These are phyloP conservation scores for Coleophora deauratella DNA, from an alignment of 2,888 invertebrate genomes.

Conservation along the genomic window DNA sequence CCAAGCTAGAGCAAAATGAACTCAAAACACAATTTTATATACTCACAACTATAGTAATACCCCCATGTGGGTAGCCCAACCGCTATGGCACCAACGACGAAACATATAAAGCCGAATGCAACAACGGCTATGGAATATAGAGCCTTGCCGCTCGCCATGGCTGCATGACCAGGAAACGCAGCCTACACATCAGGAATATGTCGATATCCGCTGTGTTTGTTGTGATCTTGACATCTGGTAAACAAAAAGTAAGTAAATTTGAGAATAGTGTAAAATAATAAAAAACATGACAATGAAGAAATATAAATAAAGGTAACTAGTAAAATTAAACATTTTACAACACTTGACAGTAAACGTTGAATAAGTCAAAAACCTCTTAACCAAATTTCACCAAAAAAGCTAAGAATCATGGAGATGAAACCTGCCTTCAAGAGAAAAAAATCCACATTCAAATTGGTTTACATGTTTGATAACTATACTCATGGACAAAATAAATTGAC, in stretches of 20 bases:
- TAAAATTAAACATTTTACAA: too few relatives aligned
- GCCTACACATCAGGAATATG: slow-evolving; percentile 48
- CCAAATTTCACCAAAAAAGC: too few relatives aligned
- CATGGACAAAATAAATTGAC: too few relatives aligned
- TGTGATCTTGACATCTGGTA: slow-evolving; percentile 35
- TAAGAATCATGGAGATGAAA: too few relatives aligned
- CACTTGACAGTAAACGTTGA: too few relatives aligned
- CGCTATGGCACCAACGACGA: slow-evolving; percentile 87
- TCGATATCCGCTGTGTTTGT: slow-evolving; percentile 19
- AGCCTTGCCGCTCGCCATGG: slow-evolving; percentile 78
- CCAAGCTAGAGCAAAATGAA: too few relatives aligned
- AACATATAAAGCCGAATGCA: slow-evolving; percentile 83
- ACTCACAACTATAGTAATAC: slow-evolving; percentile 83
- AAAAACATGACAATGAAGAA: neutral
- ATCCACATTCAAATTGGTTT: too few relatives aligned
- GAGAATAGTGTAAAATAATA: neutral
- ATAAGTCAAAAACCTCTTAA: too few relatives aligned
- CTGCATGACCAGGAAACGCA: slow-evolving; percentile 65
- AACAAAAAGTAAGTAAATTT: slow-evolving; percentile 8
- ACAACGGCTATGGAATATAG: slow-evolving; percentile 81
- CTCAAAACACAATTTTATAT: slow-evolving; percentile 2
- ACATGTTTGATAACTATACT: too few relatives aligned
- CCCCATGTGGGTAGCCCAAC: slow-evolving; percentile 92
- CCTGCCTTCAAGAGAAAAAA: too few relatives aligned
- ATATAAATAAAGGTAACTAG: slow-evolving; percentile 31